Conservation (phyloP, 2,888 invertebrate species). For the Trichogramma evanescens region DNA sequence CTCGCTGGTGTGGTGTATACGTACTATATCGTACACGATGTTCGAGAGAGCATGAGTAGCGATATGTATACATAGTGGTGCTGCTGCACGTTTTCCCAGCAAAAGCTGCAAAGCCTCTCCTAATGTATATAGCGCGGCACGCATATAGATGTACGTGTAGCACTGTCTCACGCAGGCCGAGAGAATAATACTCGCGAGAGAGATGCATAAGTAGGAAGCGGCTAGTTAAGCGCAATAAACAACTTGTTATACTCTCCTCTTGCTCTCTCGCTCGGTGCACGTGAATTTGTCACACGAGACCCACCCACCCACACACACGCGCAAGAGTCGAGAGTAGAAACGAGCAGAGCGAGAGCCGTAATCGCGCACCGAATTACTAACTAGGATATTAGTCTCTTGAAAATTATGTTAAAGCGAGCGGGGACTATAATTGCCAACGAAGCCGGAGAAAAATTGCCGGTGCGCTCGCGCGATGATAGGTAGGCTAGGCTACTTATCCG, state of each 20-base stretch:
- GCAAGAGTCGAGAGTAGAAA: no score
- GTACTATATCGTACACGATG: no score
- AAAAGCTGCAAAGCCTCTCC: no score
- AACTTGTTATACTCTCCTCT: conserved; percentile 11
- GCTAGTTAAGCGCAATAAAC: conserved; percentile 42
- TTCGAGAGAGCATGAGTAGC: not conserved
- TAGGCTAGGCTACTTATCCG: no score
- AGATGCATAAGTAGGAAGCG: conserved; percentile 39
- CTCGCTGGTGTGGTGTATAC: no score
- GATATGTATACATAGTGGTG: not conserved
- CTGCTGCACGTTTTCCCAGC: not conserved
- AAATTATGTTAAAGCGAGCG: no score
- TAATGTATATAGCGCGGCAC: not conserved
- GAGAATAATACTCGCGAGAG: conserved; percentile 18
- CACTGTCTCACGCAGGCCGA: not conserved
- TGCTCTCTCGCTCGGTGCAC: not conserved
- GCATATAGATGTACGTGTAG: conserved; percentile 5
- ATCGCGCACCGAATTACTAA: conserved; percentile 13
- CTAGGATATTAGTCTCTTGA: no score
- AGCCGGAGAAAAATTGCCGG: no score
- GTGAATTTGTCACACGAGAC: not conserved
- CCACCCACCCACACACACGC: no score
- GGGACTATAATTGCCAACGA: no score
- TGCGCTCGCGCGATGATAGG: no score
- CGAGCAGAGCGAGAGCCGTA: conserved; percentile 20